Conservation (phyloP, 2,888 invertebrate species). For the Tryphoninae sp. region DNA sequence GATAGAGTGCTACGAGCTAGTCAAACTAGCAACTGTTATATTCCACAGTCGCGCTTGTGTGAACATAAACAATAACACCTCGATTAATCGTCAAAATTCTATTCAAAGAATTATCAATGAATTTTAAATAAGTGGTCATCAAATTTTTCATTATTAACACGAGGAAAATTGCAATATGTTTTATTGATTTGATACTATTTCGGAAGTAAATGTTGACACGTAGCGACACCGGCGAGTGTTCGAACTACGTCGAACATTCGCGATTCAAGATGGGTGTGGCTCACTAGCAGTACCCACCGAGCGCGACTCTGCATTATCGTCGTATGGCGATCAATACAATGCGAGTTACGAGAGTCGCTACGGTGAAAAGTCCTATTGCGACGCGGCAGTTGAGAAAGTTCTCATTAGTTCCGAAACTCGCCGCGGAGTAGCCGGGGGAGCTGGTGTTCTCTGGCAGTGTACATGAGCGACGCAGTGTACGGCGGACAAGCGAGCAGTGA, state of each 20-base stretch:
- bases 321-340: not conserved
- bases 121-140: too few relatives aligned
- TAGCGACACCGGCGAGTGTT: not conserved
- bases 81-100: too few relatives aligned
- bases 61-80: not conserved
- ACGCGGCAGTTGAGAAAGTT: not conserved
- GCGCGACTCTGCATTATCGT: slow-evolving; percentile 1
- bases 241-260: not conserved
- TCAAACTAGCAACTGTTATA: slow-evolving; percentile 28
- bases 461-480: too few relatives aligned
- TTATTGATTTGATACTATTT: not conserved
- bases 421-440: not conserved
- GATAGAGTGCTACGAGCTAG: slow-evolving; percentile 30
- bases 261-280: not conserved
- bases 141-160: too few relatives aligned
- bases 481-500: not conserved
- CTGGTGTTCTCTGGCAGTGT: not conserved
- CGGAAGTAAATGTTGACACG: not conserved
- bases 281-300: not conserved
- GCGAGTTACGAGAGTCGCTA: not conserved
- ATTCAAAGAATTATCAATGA: too few relatives aligned
- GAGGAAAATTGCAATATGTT: too few relatives aligned
- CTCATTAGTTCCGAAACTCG: too few relatives aligned
- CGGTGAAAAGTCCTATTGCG: not conserved
- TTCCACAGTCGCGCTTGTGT: not conserved